These are phyloP conservation scores for Axinella damicornis DNA, from an alignment of 37 sponge, comb jelly and placozoan genomes.

Conservation along the genomic window DNA sequence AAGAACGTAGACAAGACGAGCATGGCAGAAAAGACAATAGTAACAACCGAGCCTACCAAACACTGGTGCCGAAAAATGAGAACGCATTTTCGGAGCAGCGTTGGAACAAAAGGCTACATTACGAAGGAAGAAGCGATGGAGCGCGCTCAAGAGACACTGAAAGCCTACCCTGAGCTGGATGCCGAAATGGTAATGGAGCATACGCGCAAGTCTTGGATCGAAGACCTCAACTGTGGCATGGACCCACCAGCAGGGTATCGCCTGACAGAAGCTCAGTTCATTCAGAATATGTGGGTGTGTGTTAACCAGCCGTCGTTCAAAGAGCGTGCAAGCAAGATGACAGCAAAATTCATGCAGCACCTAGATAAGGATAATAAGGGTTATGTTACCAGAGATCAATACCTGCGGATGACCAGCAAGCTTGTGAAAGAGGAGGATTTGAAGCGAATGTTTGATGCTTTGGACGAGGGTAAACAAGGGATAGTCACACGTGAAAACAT, in stretches of 20 bases:
- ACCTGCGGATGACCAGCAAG: neutral
- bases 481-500: conserved; percentile 1
- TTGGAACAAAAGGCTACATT: too few relatives aligned
- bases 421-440: neutral
- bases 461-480: conserved; percentile 10
- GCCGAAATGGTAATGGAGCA: too few relatives aligned
- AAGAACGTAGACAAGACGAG: too few relatives aligned
- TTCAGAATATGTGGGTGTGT: conserved; percentile 12
- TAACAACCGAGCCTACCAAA: too few relatives aligned
- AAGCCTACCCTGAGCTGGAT: too few relatives aligned
- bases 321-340: neutral
- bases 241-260: conserved; percentile 15
- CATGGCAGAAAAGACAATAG: too few relatives aligned
- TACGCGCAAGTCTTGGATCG: too few relatives aligned
- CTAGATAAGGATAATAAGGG: conserved; percentile 11
- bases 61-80: too few relatives aligned
- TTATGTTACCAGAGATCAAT: conserved; percentile 4
- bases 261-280: conserved; percentile 16
- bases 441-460: neutral
- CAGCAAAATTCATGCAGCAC: neutral
- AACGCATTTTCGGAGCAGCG: too few relatives aligned
- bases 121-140: too few relatives aligned
- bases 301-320: conserved; percentile 19
- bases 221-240: conserved; percentile 14
- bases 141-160: too few relatives aligned